phyloP scores from a whole-genome alignment of 2,888 invertebrate species.

The Alentia gelatinosa region DNA sequence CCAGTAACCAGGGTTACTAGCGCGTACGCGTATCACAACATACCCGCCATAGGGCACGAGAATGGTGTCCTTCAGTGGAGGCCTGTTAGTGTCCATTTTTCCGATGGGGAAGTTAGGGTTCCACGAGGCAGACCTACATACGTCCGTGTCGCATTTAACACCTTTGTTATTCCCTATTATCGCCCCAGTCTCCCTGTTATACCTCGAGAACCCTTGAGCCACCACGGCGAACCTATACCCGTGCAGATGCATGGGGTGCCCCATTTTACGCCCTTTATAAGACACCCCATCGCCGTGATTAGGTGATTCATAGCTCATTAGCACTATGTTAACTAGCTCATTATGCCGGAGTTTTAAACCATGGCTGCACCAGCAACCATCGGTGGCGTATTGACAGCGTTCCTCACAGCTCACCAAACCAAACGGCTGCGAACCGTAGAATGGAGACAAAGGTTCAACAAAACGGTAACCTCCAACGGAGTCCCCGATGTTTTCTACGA shows the following conservation, averaged over 20 bases:
- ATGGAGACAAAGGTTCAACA: neutral
- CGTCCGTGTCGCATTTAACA: neutral
- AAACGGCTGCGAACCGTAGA: neutral
- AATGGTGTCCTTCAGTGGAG: constrained; percentile 74
- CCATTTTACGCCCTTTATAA: no score
- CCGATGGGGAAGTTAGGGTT: constrained; percentile 67
- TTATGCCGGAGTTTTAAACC: neutral
- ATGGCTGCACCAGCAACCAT: neutral
- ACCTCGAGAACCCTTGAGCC: constrained; percentile 70
- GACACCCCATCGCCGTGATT: no score
- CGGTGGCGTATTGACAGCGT: neutral
- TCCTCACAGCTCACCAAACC: neutral
- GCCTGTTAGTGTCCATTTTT: constrained; percentile 66
- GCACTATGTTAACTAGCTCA: neutral
- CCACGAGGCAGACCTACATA: neutral
- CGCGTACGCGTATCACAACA: constrained; percentile 71
- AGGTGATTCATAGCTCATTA: neutral
- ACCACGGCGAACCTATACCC: constrained; percentile 74
- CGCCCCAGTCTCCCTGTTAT: neutral
- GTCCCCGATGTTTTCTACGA: neutral
- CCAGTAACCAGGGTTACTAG: constrained; percentile 72
- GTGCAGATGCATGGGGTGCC: constrained; percentile 72
- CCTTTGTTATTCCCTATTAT: neutral
- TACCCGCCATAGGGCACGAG: constrained; percentile 76
- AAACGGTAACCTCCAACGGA: neutral